Evolutionary conservation across 2,797 vertebrate genomes (phyloP).

Genomic region (Acrocephalus scirpaceus): DNA sequence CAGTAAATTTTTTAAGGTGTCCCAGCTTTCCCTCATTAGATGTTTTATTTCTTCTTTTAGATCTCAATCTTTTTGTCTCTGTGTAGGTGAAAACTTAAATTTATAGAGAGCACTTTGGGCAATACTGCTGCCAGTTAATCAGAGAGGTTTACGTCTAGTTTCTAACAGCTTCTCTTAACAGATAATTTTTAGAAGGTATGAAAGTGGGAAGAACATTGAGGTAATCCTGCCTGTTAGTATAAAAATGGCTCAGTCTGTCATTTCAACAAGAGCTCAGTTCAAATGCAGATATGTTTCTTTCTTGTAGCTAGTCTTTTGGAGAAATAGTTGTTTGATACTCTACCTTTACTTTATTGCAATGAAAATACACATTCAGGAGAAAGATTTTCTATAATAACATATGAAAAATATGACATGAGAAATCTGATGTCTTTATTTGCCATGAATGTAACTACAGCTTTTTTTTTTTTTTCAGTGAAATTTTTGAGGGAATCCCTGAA

Average conservation of each 20-base stretch:
- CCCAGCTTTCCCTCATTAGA: neutral
- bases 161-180: neutral
- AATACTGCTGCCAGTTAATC: neutral
- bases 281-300: neutral
- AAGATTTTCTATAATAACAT: neutral
- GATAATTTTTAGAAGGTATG: neutral
- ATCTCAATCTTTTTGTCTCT: neutral
- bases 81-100: neutral
- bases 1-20: neutral
- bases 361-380: neutral
- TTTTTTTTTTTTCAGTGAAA: neutral
- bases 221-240: neutral
- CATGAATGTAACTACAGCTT: neutral
- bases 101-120: neutral
- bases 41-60: neutral
- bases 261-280: neutral
- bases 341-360: neutral
- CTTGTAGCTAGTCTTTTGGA: neutral
- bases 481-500: slow-evolving; percentile 14
- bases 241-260: neutral
- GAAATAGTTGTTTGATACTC: neutral
- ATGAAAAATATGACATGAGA: neutral
- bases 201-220: neutral
- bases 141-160: neutral
- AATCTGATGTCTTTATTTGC: neutral